These are phyloP conservation scores for Epinephelus malabaricus DNA, from an alignment of 2,797 vertebrate genomes.

Conservation along the genomic window DNA sequence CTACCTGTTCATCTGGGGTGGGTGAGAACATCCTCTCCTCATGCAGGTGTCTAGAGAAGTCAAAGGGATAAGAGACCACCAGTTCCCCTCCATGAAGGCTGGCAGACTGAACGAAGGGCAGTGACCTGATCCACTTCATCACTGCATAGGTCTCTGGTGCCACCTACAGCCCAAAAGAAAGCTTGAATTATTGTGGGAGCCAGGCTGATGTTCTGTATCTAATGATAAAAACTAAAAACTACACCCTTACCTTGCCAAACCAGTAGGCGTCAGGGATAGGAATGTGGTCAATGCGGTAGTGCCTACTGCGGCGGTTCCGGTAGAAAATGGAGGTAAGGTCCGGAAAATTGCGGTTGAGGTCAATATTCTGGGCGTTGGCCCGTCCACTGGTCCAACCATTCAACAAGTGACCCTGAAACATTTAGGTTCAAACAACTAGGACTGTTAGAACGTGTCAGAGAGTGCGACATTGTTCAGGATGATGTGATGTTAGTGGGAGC, in stretches of 20 bases:
- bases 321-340: slow-evolving; percentile 94
- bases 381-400: slow-evolving; percentile 95
- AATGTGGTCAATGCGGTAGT: slow-evolving; percentile 91
- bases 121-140: slow-evolving; percentile 95
- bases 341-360: slow-evolving; percentile 98
- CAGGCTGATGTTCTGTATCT: background rate
- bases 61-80: slow-evolving; percentile 96
- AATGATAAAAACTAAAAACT: background rate
- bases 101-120: slow-evolving; percentile 95
- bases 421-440: slow-evolving; percentile 45
- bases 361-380: slow-evolving; percentile 93
- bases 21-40: slow-evolving; percentile 95
- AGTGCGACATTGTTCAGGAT: background rate
- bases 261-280: slow-evolving; percentile 95
- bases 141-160: slow-evolving; percentile 96
- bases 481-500: slow-evolving; percentile 45
- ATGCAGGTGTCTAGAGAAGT: slow-evolving; percentile 91
- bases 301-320: slow-evolving; percentile 86
- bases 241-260: slow-evolving; percentile 92
- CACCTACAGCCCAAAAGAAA: slow-evolving; percentile 84
- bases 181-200: background rate
- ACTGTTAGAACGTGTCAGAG: slow-evolving; percentile 6
- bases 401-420: slow-evolving; percentile 91
- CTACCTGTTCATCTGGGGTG: slow-evolving; percentile 96
- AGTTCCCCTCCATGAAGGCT: slow-evolving; percentile 97